These are phyloP conservation scores for Austrolebias charrua DNA, from an alignment of 2,797 vertebrate genomes.

Conservation along the genomic window DNA sequence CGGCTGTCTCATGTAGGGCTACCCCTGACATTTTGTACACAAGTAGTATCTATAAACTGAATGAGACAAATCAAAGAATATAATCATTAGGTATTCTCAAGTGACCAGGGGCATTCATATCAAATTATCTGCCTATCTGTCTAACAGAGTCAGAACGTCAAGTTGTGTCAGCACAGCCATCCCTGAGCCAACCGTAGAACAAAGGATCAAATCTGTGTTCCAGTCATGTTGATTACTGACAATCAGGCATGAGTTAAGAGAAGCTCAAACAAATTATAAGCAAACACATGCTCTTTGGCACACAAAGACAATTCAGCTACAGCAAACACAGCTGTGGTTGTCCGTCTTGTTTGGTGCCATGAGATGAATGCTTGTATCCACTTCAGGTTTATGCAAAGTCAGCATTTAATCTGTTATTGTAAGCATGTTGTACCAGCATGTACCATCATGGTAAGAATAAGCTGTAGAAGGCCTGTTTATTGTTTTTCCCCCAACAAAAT, in stretches of 20 bases:
- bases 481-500: not conserved
- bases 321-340: conserved; percentile 45
- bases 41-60: not conserved
- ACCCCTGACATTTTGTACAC: not conserved
- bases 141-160: not conserved
- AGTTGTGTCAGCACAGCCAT: not conserved
- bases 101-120: not conserved
- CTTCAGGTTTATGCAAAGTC: conserved; percentile 12
- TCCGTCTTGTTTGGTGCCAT: conserved; percentile 22
- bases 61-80: not conserved
- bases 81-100: not conserved
- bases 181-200: not conserved
- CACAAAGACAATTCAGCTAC: conserved; percentile 9
- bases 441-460: not conserved
- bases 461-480: no score
- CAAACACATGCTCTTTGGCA: conserved; percentile 4
- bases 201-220: conserved; percentile 1
- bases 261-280: conserved; percentile 23
- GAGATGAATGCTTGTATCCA: conserved; percentile 1
- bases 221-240: conserved; percentile 18
- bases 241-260: conserved; percentile 11
- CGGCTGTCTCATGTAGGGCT: not conserved
- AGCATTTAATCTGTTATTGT: not conserved
- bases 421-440: not conserved
- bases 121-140: conserved; percentile 3